phyloP scores from a whole-genome alignment of 2,888 invertebrate species.

The Torymus aiolomorphi region DNA sequence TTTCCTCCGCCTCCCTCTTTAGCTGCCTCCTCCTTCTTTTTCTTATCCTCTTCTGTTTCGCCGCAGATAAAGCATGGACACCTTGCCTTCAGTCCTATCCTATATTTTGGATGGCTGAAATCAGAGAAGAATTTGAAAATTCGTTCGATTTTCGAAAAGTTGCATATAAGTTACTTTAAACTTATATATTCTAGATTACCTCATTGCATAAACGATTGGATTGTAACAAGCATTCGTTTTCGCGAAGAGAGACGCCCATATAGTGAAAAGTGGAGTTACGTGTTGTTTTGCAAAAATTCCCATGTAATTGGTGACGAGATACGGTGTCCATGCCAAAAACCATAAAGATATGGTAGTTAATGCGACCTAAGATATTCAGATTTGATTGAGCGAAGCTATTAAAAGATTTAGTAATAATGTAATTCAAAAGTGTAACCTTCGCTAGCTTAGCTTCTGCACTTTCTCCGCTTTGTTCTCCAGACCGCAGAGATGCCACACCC shows the following conservation, averaged over 20 bases:
- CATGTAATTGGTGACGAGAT: slow-evolving; percentile 86
- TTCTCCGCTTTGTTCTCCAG: slow-evolving; percentile 77
- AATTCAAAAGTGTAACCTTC: slow-evolving; percentile 72
- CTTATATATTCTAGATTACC: slow-evolving; percentile 29
- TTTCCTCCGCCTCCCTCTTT: too few relatives aligned
- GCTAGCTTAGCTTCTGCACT: slow-evolving; percentile 80
- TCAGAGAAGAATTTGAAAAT: too few relatives aligned
- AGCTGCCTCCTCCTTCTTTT: slow-evolving; percentile 62
- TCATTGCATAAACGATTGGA: slow-evolving; percentile 79
- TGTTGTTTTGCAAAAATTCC: slow-evolving; percentile 86
- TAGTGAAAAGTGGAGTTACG: slow-evolving; percentile 88
- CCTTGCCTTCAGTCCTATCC: slow-evolving; percentile 84
- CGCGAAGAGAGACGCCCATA: slow-evolving; percentile 93
- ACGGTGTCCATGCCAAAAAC: slow-evolving; percentile 83
- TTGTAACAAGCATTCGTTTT: slow-evolving; percentile 77
- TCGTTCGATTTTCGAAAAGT: too few relatives aligned
- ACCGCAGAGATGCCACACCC: slow-evolving; percentile 80
- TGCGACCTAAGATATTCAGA: slow-evolving; percentile 75
- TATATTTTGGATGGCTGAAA: slow-evolving; percentile 87
- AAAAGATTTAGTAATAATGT: background rate
- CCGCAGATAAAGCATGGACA: slow-evolving; percentile 86
- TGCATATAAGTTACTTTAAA: background rate
- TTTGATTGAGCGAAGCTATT: background rate
- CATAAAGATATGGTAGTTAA: slow-evolving; percentile 81
- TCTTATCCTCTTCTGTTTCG: slow-evolving; percentile 78